A percentile compares a stretch with the other conserved stretches of the same genome.
Evolutionary conservation across 2,888 invertebrate genomes (phyloP).

Genomic region (Neoitamus cyanurus): DNA sequence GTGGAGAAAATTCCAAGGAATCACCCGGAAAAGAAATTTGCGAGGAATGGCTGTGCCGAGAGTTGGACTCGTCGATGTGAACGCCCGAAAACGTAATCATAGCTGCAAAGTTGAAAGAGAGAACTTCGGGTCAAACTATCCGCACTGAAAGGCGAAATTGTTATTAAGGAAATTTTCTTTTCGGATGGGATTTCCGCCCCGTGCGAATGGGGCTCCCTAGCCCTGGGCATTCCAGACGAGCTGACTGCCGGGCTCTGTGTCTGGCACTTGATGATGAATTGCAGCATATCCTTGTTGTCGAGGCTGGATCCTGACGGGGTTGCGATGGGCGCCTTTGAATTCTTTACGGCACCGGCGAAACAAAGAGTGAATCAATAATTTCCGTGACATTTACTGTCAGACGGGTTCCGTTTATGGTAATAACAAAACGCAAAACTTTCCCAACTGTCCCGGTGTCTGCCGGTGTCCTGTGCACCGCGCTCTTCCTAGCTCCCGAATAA

Average conservation of each 20-base stretch:
- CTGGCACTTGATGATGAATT: not conserved
- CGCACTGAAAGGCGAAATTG: not conserved
- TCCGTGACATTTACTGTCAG: not conserved
- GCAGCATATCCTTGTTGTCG: not conserved
- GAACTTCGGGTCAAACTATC: not conserved
- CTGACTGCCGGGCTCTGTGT: not conserved
- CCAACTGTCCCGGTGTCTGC: not conserved
- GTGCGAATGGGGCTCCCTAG: not conserved
- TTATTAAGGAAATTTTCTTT: not conserved
- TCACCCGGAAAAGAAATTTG: not conserved
- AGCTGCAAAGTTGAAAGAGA: not conserved
- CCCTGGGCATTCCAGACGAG: not conserved
- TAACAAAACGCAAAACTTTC: constrained; percentile 17
- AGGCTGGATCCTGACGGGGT: not conserved
- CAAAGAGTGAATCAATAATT: not conserved
- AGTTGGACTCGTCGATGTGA: not conserved
- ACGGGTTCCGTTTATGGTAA: constrained; percentile 6
- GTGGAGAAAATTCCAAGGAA: not conserved
- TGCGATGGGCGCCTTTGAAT: too few species aligned
- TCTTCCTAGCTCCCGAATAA: not conserved
- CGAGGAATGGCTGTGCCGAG: not conserved
- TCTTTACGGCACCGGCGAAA: not conserved
- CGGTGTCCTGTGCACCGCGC: not conserved
- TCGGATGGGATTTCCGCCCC: not conserved
- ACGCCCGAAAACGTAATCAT: not conserved